A percentile compares a stretch with the other conserved stretches of the same genome.
phyloP scores from a whole-genome alignment of 2,888 invertebrate genomes.

The Chorisops tibialis region DNA sequence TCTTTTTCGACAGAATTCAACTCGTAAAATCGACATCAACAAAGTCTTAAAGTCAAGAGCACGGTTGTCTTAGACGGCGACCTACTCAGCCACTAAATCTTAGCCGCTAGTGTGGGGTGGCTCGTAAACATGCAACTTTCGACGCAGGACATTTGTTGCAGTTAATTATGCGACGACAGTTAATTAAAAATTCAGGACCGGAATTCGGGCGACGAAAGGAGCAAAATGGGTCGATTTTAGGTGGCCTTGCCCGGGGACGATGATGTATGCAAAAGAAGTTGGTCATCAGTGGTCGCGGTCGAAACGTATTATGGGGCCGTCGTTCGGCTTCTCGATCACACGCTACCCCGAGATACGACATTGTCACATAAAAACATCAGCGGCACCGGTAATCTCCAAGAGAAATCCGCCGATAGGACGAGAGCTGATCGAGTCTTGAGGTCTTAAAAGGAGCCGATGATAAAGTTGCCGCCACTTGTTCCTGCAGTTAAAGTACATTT shows the following conservation, averaged over 20 bases:
- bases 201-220: constrained; percentile 9
- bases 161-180: constrained; percentile 25
- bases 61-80: too few relatives aligned
- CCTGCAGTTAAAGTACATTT: constrained; percentile 30
- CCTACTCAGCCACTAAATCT: too few relatives aligned
- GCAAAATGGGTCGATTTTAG: background rate
- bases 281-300: constrained; percentile 8
- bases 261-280: constrained; percentile 19
- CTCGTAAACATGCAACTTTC: constrained; percentile 17
- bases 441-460: constrained; percentile 24
- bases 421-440: constrained; percentile 16
- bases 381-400: constrained; percentile 26
- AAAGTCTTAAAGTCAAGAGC: too few relatives aligned
- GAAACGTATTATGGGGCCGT: constrained; percentile 14
- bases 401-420: constrained; percentile 26
- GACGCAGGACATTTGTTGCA: constrained; percentile 16
- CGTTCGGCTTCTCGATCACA: constrained; percentile 17
- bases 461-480: constrained; percentile 30
- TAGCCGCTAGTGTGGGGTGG: background rate
- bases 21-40: constrained; percentile 18
- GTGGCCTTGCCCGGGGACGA: constrained; percentile 17
- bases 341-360: background rate
- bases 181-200: constrained; percentile 25
- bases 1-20: constrained; percentile 15
- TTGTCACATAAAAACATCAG: constrained; percentile 29